Conservation (phyloP, 2,797 vertebrate species). For the Bradypodion ventrale region DNA sequence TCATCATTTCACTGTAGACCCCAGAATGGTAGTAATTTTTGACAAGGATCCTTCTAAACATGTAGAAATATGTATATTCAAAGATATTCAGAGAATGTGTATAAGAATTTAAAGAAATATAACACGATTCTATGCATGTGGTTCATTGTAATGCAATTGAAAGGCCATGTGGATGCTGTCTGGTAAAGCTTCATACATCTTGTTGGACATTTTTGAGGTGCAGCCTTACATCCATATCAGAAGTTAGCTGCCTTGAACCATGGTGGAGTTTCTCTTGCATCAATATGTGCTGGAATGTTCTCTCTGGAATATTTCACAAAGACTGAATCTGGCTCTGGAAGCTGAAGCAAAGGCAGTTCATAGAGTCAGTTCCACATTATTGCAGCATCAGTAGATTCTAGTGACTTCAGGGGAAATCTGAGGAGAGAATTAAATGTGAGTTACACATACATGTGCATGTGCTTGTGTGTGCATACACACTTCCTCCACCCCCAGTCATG, state of each 20-base stretch:
- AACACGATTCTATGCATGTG: background rate
- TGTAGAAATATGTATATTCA: background rate
- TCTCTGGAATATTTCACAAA: background rate
- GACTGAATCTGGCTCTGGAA: slow-evolving; percentile 10
- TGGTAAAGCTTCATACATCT: background rate
- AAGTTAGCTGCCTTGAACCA: background rate
- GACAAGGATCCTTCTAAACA: background rate
- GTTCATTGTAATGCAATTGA: background rate
- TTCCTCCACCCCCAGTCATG: background rate
- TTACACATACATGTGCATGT: too few species aligned
- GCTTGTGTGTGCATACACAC: too few species aligned
- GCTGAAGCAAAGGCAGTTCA: slow-evolving; percentile 16
- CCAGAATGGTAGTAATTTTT: background rate
- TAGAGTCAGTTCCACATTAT: slow-evolving; percentile 48
- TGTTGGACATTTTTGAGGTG: background rate
- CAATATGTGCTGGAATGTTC: background rate
- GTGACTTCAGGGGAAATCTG: slow-evolving; percentile 34
- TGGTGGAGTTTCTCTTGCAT: background rate
- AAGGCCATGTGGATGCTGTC: background rate
- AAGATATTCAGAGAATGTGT: background rate
- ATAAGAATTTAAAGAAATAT: background rate
- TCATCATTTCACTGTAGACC: too few species aligned
- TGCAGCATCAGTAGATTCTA: slow-evolving; percentile 35
- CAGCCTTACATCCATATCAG: background rate
- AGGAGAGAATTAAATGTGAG: background rate